A percentile compares a stretch with the other conserved stretches of the same genome.
Evolutionary conservation across 2,113 vertebrate genomes (phyloP).

Genomic region (Lonchura striata): DNA sequence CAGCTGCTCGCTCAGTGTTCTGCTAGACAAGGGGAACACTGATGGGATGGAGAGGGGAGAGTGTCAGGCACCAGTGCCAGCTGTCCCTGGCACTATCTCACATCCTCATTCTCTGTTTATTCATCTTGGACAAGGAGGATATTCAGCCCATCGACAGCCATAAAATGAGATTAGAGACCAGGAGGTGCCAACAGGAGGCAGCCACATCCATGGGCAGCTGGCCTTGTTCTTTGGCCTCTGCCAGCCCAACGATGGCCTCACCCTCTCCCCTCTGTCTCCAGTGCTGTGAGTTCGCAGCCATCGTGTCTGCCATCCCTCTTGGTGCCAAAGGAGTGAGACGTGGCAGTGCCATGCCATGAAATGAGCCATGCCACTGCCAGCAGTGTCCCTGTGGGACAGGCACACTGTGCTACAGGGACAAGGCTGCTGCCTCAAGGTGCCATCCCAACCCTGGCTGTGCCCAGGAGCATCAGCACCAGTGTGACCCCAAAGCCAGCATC

Average conservation of each 20-base stretch:
- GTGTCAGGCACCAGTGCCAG: constrained; percentile 22
- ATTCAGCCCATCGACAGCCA: constrained; percentile 61
- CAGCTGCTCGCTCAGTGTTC: not conserved
- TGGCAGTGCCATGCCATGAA: not conserved
- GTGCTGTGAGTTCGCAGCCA: not conserved
- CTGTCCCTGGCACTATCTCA: constrained; percentile 63
- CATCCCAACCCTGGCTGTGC: not conserved
- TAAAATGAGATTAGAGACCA: constrained; percentile 71
- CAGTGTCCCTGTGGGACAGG: not conserved
- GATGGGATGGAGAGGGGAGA: not conserved
- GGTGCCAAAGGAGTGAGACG: not conserved
- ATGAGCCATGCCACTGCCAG: not conserved
- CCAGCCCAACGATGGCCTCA: constrained; percentile 5
- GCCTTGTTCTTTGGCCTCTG: constrained; percentile 73
- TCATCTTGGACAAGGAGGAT: constrained; percentile 67
- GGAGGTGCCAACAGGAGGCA: not conserved
- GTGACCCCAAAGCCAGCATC: rapidly evolving
- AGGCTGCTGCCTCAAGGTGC: not conserved
- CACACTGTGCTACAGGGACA: not conserved
- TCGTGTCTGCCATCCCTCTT: not conserved
- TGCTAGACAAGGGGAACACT: rapidly evolving
- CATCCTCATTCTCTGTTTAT: constrained; percentile 69
- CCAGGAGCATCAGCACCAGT: rapidly evolving
- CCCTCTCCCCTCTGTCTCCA: not conserved
- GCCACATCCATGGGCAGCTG: constrained; percentile 50